Conservation (phyloP, 2,797 vertebrate species). For the Cuniculus paca region DNA sequence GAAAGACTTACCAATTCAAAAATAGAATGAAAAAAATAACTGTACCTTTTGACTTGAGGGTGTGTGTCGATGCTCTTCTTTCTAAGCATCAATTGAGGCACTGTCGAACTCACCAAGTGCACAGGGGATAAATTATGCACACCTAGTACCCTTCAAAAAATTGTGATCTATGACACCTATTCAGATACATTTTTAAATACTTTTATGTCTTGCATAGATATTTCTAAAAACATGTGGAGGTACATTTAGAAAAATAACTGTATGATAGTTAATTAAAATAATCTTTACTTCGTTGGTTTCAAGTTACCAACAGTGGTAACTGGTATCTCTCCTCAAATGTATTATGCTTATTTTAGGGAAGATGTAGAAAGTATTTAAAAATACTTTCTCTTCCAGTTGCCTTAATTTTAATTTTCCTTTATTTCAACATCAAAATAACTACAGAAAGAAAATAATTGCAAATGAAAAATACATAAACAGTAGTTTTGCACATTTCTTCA, state of each 20-base stretch:
- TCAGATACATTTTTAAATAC: conserved; percentile 51
- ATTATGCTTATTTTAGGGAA: conserved; percentile 9
- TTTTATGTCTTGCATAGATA: not conserved
- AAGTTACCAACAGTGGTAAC: not conserved
- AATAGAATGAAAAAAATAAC: conserved; percentile 60
- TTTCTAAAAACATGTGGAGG: conserved; percentile 16
- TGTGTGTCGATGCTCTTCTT: conserved; percentile 1
- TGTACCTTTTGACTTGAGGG: not conserved
- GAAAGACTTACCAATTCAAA: conserved; percentile 35
- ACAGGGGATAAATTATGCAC: conserved; percentile 31
- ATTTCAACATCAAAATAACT: conserved; percentile 1
- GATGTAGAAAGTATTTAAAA: conserved; percentile 50
- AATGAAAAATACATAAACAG: not conserved
- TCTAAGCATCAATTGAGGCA: conserved; percentile 22
- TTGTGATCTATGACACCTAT: not conserved
- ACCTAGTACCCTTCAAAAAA: conserved; percentile 7
- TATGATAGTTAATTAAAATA: conserved; percentile 36
- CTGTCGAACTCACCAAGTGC: not conserved
- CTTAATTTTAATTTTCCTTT: conserved; percentile 49
- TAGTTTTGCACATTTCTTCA: not conserved
- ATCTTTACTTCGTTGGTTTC: not conserved
- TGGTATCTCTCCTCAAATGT: not conserved
- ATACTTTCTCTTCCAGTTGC: not conserved
- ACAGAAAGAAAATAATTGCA: not conserved
- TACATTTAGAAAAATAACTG: not conserved